These are phyloP conservation scores for Apis florea DNA, from an alignment of 1,140 invertebrate species.

Conservation along the genomic window DNA sequence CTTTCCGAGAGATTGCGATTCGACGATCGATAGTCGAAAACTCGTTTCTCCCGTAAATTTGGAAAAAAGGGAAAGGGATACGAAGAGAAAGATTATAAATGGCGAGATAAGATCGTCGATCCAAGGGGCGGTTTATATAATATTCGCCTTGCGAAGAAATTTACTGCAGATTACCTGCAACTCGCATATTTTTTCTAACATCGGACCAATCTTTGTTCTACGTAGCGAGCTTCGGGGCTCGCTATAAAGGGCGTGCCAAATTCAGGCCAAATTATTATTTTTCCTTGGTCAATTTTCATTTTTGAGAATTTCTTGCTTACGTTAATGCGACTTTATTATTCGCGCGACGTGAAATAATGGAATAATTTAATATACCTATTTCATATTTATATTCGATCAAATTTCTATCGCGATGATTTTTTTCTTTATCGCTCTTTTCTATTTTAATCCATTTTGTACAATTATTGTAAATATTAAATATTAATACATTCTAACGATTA, in stretches of 20 bases:
- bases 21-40: neutral
- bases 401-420: neutral
- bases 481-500: neutral
- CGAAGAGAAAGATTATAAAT: neutral
- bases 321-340: too few relatives aligned
- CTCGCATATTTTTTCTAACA: constrained; percentile 19
- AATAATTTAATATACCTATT: too few relatives aligned
- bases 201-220: neutral
- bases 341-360: too few relatives aligned
- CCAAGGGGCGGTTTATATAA: constrained; percentile 20
- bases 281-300: too few relatives aligned
- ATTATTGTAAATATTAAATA: too few relatives aligned
- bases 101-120: constrained; percentile 37
- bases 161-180: constrained; percentile 52
- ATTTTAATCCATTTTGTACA: neutral
- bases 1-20: neutral
- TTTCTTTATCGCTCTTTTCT: too few relatives aligned
- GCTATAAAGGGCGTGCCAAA: too few relatives aligned
- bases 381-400: neutral
- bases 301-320: too few relatives aligned
- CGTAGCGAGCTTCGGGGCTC: neutral
- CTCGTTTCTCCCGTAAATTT: constrained; percentile 7
- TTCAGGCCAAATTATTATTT: too few relatives aligned
- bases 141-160: constrained; percentile 24
- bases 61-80: neutral